Percentiles rank a stretch among this genome's conserved stretches.
Evolutionary conservation across 2,113 vertebrate species (phyloP).

Genomic region (Trinectes maculatus): DNA sequence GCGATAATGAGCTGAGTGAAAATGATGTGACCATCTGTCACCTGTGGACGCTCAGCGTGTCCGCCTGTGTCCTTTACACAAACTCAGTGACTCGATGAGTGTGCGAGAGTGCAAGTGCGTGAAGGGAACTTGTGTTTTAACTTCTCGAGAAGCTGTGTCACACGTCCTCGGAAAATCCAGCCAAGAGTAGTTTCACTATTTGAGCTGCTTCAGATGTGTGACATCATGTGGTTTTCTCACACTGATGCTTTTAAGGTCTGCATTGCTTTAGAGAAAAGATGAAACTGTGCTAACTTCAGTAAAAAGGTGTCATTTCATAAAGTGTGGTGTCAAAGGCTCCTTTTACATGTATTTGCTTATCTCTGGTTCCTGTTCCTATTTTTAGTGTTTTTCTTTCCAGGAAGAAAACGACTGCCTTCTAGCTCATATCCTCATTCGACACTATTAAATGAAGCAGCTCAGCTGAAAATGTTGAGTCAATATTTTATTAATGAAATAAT

Average conservation of each 20-base stretch:
- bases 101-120: neutral
- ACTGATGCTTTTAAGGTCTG: slow-evolving; percentile 35
- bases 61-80: slow-evolving; percentile 33
- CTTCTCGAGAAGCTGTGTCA: slow-evolving; percentile 37
- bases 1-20: slow-evolving; percentile 10
- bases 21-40: slow-evolving; percentile 40
- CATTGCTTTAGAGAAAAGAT: slow-evolving; percentile 49
- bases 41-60: slow-evolving; percentile 29
- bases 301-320: slow-evolving; percentile 16
- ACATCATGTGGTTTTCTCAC: slow-evolving; percentile 42
- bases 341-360: neutral
- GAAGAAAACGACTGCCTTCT: slow-evolving; percentile 35
- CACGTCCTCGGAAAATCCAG: slow-evolving; percentile 53
- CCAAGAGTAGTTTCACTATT: slow-evolving; percentile 43
- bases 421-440: slow-evolving; percentile 15
- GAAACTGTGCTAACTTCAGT: slow-evolving; percentile 39
- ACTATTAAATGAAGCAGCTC: slow-evolving; percentile 18
- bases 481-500: slow-evolving; percentile 32
- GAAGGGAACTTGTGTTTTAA: slow-evolving; percentile 30
- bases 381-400: slow-evolving; percentile 30
- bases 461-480: slow-evolving; percentile 26
- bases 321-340: slow-evolving; percentile 31
- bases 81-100: slow-evolving; percentile 30
- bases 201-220: slow-evolving; percentile 45
- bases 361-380: slow-evolving; percentile 15